A percentile compares a stretch with the other conserved stretches of the same genome.
These are phyloP conservation scores for Antigone vipio DNA, from an alignment of 2,113 vertebrate species.

Conservation along the genomic window DNA sequence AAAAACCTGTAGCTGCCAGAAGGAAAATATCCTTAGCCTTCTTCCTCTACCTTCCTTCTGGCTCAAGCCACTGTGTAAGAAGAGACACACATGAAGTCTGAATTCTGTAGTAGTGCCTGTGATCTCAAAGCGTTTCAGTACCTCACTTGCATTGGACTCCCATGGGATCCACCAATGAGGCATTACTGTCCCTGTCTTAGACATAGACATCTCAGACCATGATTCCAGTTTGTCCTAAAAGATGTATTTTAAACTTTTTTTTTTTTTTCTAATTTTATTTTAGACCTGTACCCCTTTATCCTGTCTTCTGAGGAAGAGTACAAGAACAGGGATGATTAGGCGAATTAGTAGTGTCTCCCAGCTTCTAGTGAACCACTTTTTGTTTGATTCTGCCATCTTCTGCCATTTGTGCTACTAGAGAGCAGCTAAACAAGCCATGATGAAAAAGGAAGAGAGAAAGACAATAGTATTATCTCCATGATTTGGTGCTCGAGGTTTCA, in stretches of 20 bases:
- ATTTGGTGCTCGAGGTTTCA: not conserved
- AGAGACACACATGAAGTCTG: not conserved
- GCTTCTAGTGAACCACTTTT: not conserved
- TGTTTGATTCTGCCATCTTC: not conserved
- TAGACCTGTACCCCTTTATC: not conserved
- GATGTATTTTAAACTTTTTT: not conserved
- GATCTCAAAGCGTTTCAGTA: not conserved
- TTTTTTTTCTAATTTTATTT: not conserved
- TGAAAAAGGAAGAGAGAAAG: not conserved
- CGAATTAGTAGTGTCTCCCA: not conserved
- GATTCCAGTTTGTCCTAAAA: not conserved
- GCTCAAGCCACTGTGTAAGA: not conserved
- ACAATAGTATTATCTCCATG: not conserved
- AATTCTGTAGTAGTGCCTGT: not conserved
- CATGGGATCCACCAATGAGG: not conserved
- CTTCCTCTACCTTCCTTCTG: not conserved
- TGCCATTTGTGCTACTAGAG: not conserved
- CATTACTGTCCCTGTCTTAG: not conserved
- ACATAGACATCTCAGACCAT: not conserved
- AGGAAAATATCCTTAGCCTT: not conserved
- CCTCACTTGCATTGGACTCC: not conserved
- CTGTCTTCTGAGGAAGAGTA: not conserved
- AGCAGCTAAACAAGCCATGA: not conserved
- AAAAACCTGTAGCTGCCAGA: not conserved
- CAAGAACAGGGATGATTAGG: not conserved